These are phyloP conservation scores for Osmerus eperlanus DNA, from an alignment of 2,113 vertebrate genomes.

Conservation along the genomic window DNA sequence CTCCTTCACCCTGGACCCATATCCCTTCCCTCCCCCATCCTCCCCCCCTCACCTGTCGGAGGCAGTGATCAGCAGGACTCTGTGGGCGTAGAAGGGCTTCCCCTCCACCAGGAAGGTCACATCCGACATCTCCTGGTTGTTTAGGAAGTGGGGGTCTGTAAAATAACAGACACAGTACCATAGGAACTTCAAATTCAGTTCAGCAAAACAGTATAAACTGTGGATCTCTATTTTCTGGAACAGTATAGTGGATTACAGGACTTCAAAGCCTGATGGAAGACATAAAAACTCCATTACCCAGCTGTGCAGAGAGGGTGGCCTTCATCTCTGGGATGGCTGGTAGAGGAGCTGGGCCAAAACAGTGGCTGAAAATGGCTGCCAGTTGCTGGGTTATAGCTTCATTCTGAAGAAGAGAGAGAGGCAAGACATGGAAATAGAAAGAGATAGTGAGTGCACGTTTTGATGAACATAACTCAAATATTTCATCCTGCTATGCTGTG, in stretches of 20 bases:
- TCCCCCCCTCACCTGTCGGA: constrained; percentile 83
- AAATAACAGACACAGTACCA: background rate
- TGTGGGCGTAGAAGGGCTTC: constrained; percentile 94
- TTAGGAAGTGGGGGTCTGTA: constrained; percentile 93
- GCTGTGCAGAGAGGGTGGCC: constrained; percentile 83
- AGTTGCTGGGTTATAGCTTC: constrained; percentile 88
- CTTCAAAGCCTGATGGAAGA: background rate
- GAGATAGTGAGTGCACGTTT: background rate
- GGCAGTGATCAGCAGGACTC: constrained; percentile 92
- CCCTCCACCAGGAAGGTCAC: constrained; percentile 94
- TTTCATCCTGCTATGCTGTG: too few species aligned
- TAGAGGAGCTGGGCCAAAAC: constrained; percentile 87
- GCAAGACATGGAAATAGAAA: constrained; percentile 4
- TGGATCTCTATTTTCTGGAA: too few species aligned
- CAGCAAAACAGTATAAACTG: background rate
- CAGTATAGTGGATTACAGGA: too few species aligned
- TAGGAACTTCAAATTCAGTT: background rate
- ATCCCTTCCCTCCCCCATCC: background rate
- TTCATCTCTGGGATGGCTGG: constrained; percentile 83
- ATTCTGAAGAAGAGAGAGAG: constrained; percentile 69
- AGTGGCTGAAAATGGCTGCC: constrained; percentile 86
- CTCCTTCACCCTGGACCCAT: background rate
- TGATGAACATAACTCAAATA: too few species aligned
- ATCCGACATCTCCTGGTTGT: constrained; percentile 97
- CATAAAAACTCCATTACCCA: constrained; percentile 72